Conservation (phyloP, 2,797 vertebrate genomes). For the Fundulus diaphanus region DNA sequence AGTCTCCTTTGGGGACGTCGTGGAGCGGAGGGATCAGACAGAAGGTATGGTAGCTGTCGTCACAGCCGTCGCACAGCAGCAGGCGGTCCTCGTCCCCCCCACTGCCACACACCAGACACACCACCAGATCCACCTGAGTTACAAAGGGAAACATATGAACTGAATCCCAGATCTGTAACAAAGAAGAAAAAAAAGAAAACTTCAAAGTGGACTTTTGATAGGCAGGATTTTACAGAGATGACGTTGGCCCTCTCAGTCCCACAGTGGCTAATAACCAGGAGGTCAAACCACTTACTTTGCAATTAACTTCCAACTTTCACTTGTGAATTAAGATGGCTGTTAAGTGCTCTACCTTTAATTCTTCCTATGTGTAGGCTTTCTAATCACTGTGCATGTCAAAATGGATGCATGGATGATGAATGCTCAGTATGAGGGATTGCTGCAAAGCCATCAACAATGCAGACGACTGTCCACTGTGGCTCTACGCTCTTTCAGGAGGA, state of each 20-base stretch:
- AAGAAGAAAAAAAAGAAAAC: background rate
- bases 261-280: background rate
- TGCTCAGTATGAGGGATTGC: no score
- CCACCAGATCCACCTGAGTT: slow-evolving; percentile 92
- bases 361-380: background rate
- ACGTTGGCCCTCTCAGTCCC: background rate
- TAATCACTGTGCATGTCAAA: background rate
- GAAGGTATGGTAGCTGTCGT: slow-evolving; percentile 98
- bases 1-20: slow-evolving; percentile 95
- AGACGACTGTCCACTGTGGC: no score
- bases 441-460: no score
- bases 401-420: no score
- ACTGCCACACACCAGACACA: slow-evolving; percentile 92
- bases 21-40: slow-evolving; percentile 93
- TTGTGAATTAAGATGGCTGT: background rate
- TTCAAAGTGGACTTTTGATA: background rate
- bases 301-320: background rate
- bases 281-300: background rate
- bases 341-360: background rate
- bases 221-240: background rate
- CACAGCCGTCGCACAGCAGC: slow-evolving; percentile 95
- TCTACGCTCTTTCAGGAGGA: no score
- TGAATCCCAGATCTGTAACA: background rate
- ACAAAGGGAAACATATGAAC: background rate
- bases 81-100: slow-evolving; percentile 93